A percentile compares a stretch with the other conserved stretches of the same genome.
phyloP scores from a whole-genome alignment of 2,113 vertebrate species.

The Sorex fumeus region DNA sequence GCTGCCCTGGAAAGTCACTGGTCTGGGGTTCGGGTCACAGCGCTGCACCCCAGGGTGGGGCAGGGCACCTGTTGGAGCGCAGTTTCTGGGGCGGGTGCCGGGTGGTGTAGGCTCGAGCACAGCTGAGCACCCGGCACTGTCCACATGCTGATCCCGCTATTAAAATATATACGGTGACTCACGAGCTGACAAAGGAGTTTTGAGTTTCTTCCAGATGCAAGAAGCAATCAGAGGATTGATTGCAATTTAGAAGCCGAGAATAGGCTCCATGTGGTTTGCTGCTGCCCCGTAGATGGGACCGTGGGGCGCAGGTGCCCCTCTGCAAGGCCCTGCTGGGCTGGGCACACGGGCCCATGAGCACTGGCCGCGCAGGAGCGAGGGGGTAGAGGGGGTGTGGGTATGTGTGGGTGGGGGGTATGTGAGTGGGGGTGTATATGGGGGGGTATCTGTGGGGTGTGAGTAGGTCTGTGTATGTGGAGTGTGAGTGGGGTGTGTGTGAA shows the following conservation, averaged over 20 bases:
- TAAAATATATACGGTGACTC: slow-evolving; percentile 83
- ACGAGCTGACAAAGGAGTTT: slow-evolving; percentile 83
- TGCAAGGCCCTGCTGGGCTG: slow-evolving; percentile 55
- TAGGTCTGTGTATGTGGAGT: too few relatives aligned
- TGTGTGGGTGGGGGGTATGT: too few relatives aligned
- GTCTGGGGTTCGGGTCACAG: neutral
- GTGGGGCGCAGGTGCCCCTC: slow-evolving; percentile 44
- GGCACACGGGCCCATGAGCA: too few relatives aligned
- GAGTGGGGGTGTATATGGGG: too few relatives aligned
- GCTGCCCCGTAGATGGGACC: slow-evolving; percentile 60
- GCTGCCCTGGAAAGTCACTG: neutral
- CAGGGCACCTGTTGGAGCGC: neutral
- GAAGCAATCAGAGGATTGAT: slow-evolving; percentile 82
- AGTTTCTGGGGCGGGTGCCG: slow-evolving; percentile 4
- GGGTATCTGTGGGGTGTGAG: too few relatives aligned
- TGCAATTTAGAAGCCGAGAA: slow-evolving; percentile 80
- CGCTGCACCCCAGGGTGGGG: too few relatives aligned
- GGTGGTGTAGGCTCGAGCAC: slow-evolving; percentile 46
- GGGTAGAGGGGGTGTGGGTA: too few relatives aligned
- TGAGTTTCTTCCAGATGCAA: slow-evolving; percentile 83
- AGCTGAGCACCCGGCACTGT: slow-evolving; percentile 70
- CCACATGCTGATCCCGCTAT: slow-evolving; percentile 83
- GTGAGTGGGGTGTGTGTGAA: too few relatives aligned
- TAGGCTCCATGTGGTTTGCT: slow-evolving; percentile 69
- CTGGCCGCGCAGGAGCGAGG: too few relatives aligned